Evolutionary conservation across 2,888 invertebrate genomes (phyloP).

Genomic region (Drosophila subquinaria): DNA sequence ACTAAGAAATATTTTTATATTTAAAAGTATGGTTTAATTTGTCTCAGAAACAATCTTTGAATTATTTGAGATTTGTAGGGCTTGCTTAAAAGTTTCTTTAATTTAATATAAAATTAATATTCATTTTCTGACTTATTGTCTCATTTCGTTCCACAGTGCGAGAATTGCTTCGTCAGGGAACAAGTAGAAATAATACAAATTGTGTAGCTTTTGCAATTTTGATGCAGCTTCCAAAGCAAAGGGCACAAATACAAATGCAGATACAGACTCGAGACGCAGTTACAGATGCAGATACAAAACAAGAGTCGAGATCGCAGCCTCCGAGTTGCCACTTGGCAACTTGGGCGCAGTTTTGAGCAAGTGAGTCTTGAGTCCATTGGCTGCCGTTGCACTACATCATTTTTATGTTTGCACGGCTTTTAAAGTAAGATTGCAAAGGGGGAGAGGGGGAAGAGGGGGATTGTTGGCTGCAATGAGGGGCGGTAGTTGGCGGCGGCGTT

Average conservation of each 20-base stretch:
- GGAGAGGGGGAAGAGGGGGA: background rate
- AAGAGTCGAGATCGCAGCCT: constrained; percentile 5
- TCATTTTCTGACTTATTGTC: background rate
- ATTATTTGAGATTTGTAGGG: too few species aligned
- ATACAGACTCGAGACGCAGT: background rate
- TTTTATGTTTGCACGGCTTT: constrained; percentile 75
- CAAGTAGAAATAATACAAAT: constrained; percentile 72
- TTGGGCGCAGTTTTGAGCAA: constrained; percentile 30
- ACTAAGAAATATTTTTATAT: too few species aligned
- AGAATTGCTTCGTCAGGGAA: constrained; percentile 41
- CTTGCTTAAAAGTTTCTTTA: background rate
- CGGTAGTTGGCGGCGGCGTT: constrained; percentile 63
- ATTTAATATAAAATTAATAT: background rate
- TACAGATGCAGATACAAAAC: background rate
- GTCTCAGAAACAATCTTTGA: too few species aligned
- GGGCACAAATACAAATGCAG: constrained; percentile 9
- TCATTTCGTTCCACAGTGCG: constrained; percentile 55
- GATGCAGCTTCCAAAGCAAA: constrained; percentile 51
- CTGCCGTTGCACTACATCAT: constrained; percentile 59
- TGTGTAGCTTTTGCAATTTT: constrained; percentile 78
- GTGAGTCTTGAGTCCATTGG: constrained; percentile 36
- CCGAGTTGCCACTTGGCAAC: constrained; percentile 50
- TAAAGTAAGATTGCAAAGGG: constrained; percentile 34
- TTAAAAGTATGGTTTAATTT: too few species aligned
- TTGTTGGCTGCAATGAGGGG: constrained; percentile 32